Base-by-base conservation (phyloP, 2,797 vertebrate species). In the Onychomys leucogaster region DNA sequence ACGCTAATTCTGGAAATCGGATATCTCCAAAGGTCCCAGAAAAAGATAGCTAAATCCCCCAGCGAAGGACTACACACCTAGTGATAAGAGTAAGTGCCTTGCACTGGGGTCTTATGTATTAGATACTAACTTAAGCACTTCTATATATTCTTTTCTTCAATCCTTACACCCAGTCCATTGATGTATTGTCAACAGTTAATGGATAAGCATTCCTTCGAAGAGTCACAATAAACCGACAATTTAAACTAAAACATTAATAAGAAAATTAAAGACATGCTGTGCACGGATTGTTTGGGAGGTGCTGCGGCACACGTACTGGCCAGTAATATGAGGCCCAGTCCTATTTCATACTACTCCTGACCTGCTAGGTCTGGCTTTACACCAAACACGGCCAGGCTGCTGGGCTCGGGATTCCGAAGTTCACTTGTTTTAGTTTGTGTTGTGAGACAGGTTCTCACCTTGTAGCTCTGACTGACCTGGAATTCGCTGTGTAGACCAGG, bases 241-340 rank as follows among this genome's bases (percentile, higher is more conserved):
- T 77, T 91, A 83, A 52, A 82, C 37, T n/a, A 84, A 82, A 92
- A 82, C 37, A 46, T 52, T 23, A 81, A 1, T 7, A 57, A 88
- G 63, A 77, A 75, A 69, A 73, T 5, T 46, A 32, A 55, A 80
- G 29, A n/a, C 65, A 1, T 0, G 32, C 21, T 17, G 61, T 1
- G 77, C 29, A 13, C 29, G 0, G 1, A 65, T 9, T 3, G 25
- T 49, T 12, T 34, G 43, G 1, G n/a, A 55, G n/a, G 65, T 0
- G 34, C 32, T 23, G 59, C n/a, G 0, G 17, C 37, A 2, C 43
- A 11, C 0, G 34, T 2, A 25, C 17, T 0, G 57, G 14, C 41
- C 41, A 3, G 32, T 2, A 69, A 1, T 29, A 49, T 32, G 65
- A n/a, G 57, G 7, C 29, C 37, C 82, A 19, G 3, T 46, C 5